Base-by-base conservation (phyloP, 1,140 invertebrate species). In the Neoseiulus cucumeris region DNA sequence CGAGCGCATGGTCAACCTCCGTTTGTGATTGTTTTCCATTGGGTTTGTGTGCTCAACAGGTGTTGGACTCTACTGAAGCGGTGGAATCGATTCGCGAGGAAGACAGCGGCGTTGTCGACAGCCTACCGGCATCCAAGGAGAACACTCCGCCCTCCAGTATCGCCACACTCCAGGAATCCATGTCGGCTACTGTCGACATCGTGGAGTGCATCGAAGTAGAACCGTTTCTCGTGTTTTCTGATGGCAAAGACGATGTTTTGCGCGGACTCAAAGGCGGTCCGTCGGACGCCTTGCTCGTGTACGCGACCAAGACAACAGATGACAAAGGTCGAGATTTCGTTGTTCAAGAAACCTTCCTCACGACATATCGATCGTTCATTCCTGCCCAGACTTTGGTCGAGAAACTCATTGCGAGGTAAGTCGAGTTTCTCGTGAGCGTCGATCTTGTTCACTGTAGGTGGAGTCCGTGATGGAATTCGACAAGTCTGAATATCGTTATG, bases 281-380 rank as follows among this genome's bases (percentile, higher is more conserved):
- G 70, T 83, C 90, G 0, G 90, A 95, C 76, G 90, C 89, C 1
- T 81, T 97, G 28, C 84, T 96, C 66, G 87, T 95, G 66, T 86
- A 91, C 73, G 92, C 92, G 20, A 92, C 91, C 59, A 89, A 89
- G 77, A 65, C 39, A 17, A 42, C 44, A 1, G 44, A 47, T 25
- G 39, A 65, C 29, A 30, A 55, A 30, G 59, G 74, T 77, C 44
- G 79, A 89, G 89, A 91, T 78, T 89, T 90, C 75, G 81, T 88
- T 73, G 96, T 92, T 78, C 89, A 93, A 80, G 91, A 96, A 80
- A 91, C 92, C 42, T 98, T 97, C 77, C 81, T 97, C 68, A 91
- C 90, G 25, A 97, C 92, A 44, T 98, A 96, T 76, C 82, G 93
- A 70, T 96, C 91, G 66, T 95, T 96, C 78, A 84, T 96, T 71